Conservation (phyloP, 1,140 invertebrate genomes). For the Brachionus rotundiformis region DNA sequence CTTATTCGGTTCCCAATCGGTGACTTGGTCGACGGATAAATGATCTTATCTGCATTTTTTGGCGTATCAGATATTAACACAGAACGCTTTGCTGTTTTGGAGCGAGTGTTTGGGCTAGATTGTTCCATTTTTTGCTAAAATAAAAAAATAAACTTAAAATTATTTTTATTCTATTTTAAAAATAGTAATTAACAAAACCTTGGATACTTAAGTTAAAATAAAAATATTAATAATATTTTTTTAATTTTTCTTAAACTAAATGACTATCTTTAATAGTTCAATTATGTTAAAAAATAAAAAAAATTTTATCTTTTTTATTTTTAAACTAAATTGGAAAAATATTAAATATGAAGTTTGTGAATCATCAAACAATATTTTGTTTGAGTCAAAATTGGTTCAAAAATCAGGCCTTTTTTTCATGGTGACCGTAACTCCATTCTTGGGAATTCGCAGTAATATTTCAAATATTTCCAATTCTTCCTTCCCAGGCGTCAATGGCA, state of each 20-base stretch:
- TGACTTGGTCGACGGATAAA: background rate
- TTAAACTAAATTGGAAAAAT: too few species aligned
- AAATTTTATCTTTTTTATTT: too few species aligned
- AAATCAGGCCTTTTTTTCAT: background rate
- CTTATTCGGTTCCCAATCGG: background rate
- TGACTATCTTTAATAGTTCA: too few species aligned
- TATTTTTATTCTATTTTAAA: background rate
- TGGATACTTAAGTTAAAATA: too few species aligned
- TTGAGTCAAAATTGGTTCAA: too few species aligned
- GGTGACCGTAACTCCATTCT: background rate
- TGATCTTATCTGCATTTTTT: background rate
- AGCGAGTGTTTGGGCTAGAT: background rate
- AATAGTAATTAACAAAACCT: background rate
- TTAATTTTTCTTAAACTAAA: too few species aligned
- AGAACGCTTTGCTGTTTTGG: background rate
- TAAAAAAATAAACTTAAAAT: background rate
- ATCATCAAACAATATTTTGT: too few species aligned
- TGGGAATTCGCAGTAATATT: background rate
- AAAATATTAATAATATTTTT: too few species aligned
- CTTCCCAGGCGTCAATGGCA: background rate
- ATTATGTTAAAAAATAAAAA: too few species aligned
- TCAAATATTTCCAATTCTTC: conserved; percentile 53
- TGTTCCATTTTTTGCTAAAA: background rate
- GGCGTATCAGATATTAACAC: background rate
- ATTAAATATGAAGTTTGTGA: too few species aligned